These are phyloP conservation scores for Rhagonycha lutea DNA, from an alignment of 2,888 invertebrate genomes.

Conservation along the genomic window DNA sequence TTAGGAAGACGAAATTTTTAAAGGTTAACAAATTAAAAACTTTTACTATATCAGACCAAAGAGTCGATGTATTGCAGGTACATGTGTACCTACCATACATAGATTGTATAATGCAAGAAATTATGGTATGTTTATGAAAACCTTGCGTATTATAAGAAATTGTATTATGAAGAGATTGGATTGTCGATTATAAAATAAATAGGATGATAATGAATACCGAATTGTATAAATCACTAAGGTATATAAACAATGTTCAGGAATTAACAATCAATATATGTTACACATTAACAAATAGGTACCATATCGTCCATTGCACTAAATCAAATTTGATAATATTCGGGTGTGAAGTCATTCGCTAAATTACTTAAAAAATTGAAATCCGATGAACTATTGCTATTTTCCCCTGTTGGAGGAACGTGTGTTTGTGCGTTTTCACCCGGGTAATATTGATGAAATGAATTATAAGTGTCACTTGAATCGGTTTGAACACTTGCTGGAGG, in stretches of 20 bases:
- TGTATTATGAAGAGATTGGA: neutral
- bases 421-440: slow-evolving; percentile 54
- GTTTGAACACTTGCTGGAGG: slow-evolving; percentile 63
- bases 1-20: neutral
- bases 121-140: neutral
- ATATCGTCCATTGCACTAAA: slow-evolving; percentile 48
- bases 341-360: slow-evolving; percentile 89
- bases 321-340: slow-evolving; percentile 84
- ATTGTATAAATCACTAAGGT: neutral
- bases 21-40: neutral
- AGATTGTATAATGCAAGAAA: neutral
- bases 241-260: slow-evolving; percentile 22
- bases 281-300: slow-evolving; percentile 34
- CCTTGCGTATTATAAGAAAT: neutral
- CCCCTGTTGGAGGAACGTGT: slow-evolving; percentile 59
- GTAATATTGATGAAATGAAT: slow-evolving; percentile 74
- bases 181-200: neutral
- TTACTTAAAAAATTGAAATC: slow-evolving; percentile 94
- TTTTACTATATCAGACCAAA: neutral
- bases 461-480: slow-evolving; percentile 69
- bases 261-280: slow-evolving; percentile 24
- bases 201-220: neutral
- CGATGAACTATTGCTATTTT: slow-evolving; percentile 89
- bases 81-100: neutral
- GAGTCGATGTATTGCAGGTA: no score